Base-by-base conservation (phyloP, 2,797 vertebrate genomes). In the Schizopygopsis malacanthus region DNA sequence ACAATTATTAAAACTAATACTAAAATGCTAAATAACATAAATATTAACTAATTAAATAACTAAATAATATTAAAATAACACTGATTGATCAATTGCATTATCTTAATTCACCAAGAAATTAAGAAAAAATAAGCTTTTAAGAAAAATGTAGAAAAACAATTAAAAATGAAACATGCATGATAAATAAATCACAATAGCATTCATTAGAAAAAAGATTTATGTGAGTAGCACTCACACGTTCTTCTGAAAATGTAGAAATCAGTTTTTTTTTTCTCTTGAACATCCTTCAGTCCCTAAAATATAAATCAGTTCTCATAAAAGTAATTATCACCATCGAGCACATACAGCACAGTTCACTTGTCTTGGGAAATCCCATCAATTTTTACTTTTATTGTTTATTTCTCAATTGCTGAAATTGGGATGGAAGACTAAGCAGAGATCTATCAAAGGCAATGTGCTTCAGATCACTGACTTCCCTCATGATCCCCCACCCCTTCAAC, bases 381-480 rank as follows among this genome's bases (percentile, higher is more conserved):
- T 76, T 67, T 8, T n/a, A 8, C 18, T 52, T 20, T 54, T 28
- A 22, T 69, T 56, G 16, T 65, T 70, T 37, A 70, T 78, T 45
- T 18, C 83, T 56, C 47, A 69, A 4, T 43, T 69, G 75, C 75
- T 69, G 25, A 52, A 84, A 69, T 69, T 78, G 61, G 11, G 37
- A 78, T 77, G 9, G 47, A 78, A 33, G n/a, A 41, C 45, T 39
- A 25, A 79, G 33, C 41, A 45, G 50, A n/a, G 5, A 56, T 72
- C 50, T 54, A 10, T 50, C 41, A 65, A 78, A 76, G 10, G 22
- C 59, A 10, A 69, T 85, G 78, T 79, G 86, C 80, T 82, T 90
- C 84, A 87, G 90, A 91, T 93, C 92, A 78, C 89, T 88, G 89
- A 59, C 61, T 89, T 87, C 82, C 89, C 65, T 82, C 54, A 85